These are phyloP conservation scores for Drosophila mayaguana DNA, from an alignment of 2,888 invertebrate species.

Conservation along the genomic window DNA sequence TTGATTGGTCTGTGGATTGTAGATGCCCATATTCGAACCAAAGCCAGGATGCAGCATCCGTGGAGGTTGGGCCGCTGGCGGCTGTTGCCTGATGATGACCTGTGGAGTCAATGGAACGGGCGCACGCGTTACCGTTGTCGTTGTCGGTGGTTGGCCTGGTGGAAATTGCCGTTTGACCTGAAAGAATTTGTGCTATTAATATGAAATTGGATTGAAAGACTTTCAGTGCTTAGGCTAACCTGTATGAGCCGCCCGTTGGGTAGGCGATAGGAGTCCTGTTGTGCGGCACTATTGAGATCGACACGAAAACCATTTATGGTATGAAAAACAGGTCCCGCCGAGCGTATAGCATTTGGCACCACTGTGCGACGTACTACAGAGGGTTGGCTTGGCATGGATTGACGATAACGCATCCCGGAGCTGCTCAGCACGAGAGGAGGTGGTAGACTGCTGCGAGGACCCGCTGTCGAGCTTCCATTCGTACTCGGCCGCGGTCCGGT, in stretches of 20 bases:
- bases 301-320: slow-evolving; percentile 85
- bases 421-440: slow-evolving; percentile 83
- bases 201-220: not conserved
- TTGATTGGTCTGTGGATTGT: slow-evolving; percentile 61
- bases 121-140: slow-evolving; percentile 32
- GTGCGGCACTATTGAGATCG: slow-evolving; percentile 85
- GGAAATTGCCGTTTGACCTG: slow-evolving; percentile 83
- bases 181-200: not conserved
- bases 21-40: slow-evolving; percentile 68
- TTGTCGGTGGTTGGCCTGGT: slow-evolving; percentile 24
- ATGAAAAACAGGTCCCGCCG: slow-evolving; percentile 83
- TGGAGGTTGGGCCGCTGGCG: slow-evolving; percentile 8
- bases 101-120: slow-evolving; percentile 39
- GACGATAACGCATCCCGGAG: slow-evolving; percentile 78
- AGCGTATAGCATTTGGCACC: slow-evolving; percentile 68
- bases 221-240: slow-evolving; percentile 7
- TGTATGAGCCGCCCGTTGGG: slow-evolving; percentile 85
- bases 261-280: slow-evolving; percentile 84
- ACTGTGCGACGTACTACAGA: slow-evolving; percentile 77
- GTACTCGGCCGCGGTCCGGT: slow-evolving; percentile 43
- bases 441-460: slow-evolving; percentile 60
- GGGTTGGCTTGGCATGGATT: slow-evolving; percentile 38
- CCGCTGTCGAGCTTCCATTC: slow-evolving; percentile 18
- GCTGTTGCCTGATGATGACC: slow-evolving; percentile 57
- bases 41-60: slow-evolving; percentile 39